phyloP scores from a whole-genome alignment of 2,113 vertebrate genomes.

The Scolopax mira region DNA sequence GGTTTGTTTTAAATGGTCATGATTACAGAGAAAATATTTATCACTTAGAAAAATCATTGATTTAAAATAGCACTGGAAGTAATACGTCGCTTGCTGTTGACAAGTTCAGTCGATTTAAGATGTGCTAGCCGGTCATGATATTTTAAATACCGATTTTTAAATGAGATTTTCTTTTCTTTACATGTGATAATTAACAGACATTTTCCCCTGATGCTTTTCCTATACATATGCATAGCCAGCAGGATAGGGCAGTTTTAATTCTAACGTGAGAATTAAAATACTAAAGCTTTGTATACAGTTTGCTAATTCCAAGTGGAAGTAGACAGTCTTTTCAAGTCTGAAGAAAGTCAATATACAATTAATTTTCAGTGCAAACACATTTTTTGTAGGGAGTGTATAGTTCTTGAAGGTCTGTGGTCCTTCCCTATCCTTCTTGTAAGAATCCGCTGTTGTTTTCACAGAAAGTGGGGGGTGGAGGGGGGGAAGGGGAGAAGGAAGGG shows the following conservation, averaged over 20 bases:
- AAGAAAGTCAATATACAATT: background rate
- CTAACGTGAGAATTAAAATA: constrained; percentile 29
- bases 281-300: background rate
- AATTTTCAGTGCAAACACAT: background rate
- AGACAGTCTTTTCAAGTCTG: background rate
- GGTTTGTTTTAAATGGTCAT: background rate
- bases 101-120: background rate
- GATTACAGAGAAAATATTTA: background rate
- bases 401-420: background rate
- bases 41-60: background rate
- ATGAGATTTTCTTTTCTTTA: background rate
- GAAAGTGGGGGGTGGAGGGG: background rate
- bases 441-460: background rate
- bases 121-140: background rate
- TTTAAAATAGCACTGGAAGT: background rate
- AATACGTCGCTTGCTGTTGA: background rate
- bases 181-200: constrained; percentile 9
- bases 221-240: background rate
- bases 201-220: background rate
- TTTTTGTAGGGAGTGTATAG: background rate
- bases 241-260: background rate
- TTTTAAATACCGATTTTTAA: background rate
- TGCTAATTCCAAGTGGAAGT: constrained; percentile 12
- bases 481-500: background rate
- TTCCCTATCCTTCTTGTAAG: background rate